A percentile compares a stretch with the other conserved stretches of the same genome.
These are phyloP conservation scores for Diacarnus erythraeanus DNA, from an alignment of 37 sponge, comb jelly and placozoan genomes.

Conservation along the genomic window DNA sequence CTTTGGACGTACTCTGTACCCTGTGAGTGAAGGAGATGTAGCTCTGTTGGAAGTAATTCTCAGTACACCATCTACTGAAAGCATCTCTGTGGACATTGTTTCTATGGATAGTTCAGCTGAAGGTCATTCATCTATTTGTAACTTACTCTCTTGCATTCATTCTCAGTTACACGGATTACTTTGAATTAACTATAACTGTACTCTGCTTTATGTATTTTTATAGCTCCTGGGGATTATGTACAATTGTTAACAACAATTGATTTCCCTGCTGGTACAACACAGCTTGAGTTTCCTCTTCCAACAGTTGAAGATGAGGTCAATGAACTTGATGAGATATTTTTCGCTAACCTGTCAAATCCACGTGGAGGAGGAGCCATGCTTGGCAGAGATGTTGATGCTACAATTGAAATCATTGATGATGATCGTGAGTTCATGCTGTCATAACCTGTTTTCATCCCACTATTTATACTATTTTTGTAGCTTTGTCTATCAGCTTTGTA, in stretches of 20 bases:
- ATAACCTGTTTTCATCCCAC: too few species aligned
- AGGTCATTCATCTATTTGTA: too few species aligned
- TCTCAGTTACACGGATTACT: too few species aligned
- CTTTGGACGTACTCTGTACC: constrained; percentile 45
- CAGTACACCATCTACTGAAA: not conserved
- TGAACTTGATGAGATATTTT: constrained; percentile 36
- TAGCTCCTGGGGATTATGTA: constrained; percentile 31
- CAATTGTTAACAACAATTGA: not conserved
- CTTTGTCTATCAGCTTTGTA: not conserved
- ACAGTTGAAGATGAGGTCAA: constrained; percentile 28
- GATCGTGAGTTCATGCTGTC: constrained; percentile 36
- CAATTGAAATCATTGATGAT: constrained; percentile 25
- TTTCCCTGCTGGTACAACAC: constrained; percentile 16
- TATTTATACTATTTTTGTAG: too few species aligned
- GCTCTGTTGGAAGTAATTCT: constrained; percentile 5
- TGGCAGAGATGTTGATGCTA: constrained; percentile 2
- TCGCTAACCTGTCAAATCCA: constrained; percentile 8
- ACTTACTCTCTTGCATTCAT: not conserved
- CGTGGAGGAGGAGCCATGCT: not conserved
- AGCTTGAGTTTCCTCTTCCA: not conserved
- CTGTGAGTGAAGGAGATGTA: constrained; percentile 23
- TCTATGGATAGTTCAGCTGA: constrained; percentile 9
- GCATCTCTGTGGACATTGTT: not conserved
- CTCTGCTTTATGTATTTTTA: too few species aligned
- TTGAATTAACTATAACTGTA: not conserved